These are phyloP conservation scores for Rhagonycha fulva DNA, from an alignment of 2,888 invertebrate genomes.

Conservation along the genomic window DNA sequence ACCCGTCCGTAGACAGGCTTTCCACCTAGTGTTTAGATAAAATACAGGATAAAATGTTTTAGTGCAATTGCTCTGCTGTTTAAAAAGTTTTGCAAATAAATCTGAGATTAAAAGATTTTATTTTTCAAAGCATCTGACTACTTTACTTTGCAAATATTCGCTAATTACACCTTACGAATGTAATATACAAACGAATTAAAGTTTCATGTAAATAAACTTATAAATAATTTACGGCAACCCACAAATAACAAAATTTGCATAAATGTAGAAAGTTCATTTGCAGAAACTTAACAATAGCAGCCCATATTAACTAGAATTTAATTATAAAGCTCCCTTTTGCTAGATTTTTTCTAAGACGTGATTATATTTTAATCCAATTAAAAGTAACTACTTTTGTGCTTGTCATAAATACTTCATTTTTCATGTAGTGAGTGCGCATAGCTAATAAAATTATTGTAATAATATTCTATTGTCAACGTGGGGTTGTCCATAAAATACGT, in stretches of 20 bases:
- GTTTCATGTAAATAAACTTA: neutral
- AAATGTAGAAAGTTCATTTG: neutral
- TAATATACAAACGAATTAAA: neutral
- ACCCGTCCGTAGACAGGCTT: no score
- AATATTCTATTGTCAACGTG: no score
- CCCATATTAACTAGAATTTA: neutral
- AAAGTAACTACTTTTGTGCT: neutral
- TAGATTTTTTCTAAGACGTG: neutral
- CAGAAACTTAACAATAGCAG: neutral
- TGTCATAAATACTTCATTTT: neutral
- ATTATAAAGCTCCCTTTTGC: neutral
- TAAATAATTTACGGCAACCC: neutral
- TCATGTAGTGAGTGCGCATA: no score
- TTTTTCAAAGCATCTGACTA: neutral
- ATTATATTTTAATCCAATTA: neutral
- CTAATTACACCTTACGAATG: neutral
- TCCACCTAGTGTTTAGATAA: no score
- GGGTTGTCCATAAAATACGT: no score
- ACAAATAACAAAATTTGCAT: neutral
- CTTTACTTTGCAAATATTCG: neutral
- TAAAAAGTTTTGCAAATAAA: neutral
- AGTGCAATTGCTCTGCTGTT: no score
- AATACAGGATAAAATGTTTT: no score
- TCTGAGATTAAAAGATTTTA: neutral
- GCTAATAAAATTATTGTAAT: no score